Percentiles rank a stretch among this genome's conserved stretches.
Conservation (phyloP, 1,140 invertebrate species). For the Cyclina sinensis region DNA sequence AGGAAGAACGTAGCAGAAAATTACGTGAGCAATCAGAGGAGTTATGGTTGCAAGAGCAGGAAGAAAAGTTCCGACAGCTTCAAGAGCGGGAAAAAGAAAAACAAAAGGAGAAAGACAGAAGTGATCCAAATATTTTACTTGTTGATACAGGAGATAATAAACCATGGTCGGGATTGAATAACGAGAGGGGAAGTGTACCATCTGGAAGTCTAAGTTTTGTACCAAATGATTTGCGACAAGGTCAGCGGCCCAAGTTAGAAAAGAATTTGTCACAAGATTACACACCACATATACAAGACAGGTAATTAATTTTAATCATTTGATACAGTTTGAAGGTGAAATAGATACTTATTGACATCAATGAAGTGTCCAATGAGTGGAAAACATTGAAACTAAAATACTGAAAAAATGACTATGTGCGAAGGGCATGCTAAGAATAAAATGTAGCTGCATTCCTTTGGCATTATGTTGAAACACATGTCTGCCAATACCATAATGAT, state of each 20-base stretch:
- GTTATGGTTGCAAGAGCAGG: constrained; percentile 77
- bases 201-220: constrained; percentile 71
- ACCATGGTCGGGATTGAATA: constrained; percentile 69
- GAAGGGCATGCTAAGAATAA: too few relatives aligned
- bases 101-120: constrained; percentile 69
- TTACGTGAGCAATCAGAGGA: constrained; percentile 76
- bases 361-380: too few relatives aligned
- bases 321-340: not conserved
- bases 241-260: constrained; percentile 69
- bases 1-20: constrained; percentile 82
- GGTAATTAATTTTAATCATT: constrained; percentile 28
- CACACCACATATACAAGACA: constrained; percentile 73
- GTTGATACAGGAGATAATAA: constrained; percentile 31
- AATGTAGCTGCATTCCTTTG: too few relatives aligned
- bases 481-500: too few relatives aligned
- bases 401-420: too few relatives aligned
- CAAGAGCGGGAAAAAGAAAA: constrained; percentile 75
- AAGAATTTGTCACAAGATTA: constrained; percentile 70
- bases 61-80: constrained; percentile 75
- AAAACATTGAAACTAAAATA: too few relatives aligned
- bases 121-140: constrained; percentile 62
- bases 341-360: too few relatives aligned
- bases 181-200: constrained; percentile 71
- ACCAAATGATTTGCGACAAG: constrained; percentile 72
- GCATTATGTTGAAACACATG: too few relatives aligned